These are phyloP conservation scores for Podocnemis expansa DNA, from an alignment of 2,113 vertebrate genomes.

Conservation along the genomic window DNA sequence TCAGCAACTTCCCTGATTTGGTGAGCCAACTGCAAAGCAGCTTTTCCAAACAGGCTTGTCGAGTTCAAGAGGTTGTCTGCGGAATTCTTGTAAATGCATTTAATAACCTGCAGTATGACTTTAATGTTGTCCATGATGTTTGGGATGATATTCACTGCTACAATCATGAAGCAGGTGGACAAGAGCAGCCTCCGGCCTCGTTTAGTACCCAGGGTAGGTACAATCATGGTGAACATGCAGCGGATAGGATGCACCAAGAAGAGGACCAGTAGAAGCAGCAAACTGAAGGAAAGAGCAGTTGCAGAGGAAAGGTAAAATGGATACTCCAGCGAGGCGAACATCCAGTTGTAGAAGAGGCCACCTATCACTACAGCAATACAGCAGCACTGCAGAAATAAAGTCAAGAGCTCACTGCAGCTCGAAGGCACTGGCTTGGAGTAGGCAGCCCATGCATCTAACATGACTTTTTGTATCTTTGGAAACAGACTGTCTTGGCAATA, in stretches of 20 bases:
- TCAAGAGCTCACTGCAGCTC: constrained; percentile 73
- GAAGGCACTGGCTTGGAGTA: constrained; percentile 83
- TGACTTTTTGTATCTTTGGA: background rate
- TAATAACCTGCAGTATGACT: constrained; percentile 78
- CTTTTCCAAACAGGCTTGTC: constrained; percentile 74
- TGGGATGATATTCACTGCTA: constrained; percentile 82
- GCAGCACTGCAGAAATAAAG: constrained; percentile 82
- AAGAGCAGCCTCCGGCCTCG: constrained; percentile 88
- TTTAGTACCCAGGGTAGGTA: constrained; percentile 87
- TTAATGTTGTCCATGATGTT: constrained; percentile 85
- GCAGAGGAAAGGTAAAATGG: constrained; percentile 22
- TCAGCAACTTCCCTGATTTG: constrained; percentile 7
- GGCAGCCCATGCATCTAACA: constrained; percentile 77
- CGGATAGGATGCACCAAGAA: constrained; percentile 87
- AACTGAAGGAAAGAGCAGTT: constrained; percentile 68
- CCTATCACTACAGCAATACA: constrained; percentile 64
- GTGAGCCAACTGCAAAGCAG: constrained; percentile 75
- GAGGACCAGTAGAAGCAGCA: constrained; percentile 76
- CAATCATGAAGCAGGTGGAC: constrained; percentile 82
- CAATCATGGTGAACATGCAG: constrained; percentile 86
- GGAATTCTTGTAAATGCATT: constrained; percentile 86
- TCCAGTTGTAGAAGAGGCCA: constrained; percentile 84
- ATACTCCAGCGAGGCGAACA: constrained; percentile 81
- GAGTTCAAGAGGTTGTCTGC: constrained; percentile 86
- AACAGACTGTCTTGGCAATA: constrained; percentile 37